Percentiles rank a stretch among this genome's conserved stretches.
These are phyloP conservation scores for Helleia helle DNA, from an alignment of 2,888 invertebrate genomes.

Conservation along the genomic window DNA sequence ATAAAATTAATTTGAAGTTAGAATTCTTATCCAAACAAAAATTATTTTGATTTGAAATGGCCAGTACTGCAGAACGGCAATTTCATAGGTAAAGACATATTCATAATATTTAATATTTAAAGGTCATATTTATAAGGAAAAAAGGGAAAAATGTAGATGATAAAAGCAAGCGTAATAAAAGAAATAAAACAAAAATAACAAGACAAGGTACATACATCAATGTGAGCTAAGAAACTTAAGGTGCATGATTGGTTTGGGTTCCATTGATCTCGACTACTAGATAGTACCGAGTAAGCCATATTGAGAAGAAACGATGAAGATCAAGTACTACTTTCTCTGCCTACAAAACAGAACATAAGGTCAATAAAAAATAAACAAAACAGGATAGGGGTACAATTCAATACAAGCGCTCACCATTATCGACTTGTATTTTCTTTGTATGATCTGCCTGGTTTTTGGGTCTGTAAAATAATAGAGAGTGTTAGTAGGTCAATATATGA, in stretches of 20 bases:
- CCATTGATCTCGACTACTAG: conserved; percentile 43
- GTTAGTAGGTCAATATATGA: too few species aligned
- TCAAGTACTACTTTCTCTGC: conserved; percentile 83
- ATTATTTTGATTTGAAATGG: too few species aligned
- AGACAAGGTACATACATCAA: conserved; percentile 55
- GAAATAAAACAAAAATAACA: conserved; percentile 39
- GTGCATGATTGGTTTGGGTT: conserved; percentile 48
- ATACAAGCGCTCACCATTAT: conserved; percentile 86
- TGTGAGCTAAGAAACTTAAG: conserved; percentile 53
- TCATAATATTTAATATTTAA: too few species aligned
- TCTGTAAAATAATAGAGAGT: conserved; percentile 77
- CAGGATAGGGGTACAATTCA: conserved; percentile 18
- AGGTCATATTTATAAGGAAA: neutral
- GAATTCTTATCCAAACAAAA: too few species aligned
- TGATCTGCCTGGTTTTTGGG: conserved; percentile 96
- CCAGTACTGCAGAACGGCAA: too few species aligned
- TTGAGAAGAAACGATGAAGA: conserved; percentile 86
- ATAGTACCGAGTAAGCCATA: conserved; percentile 75
- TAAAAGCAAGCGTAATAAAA: conserved; percentile 25
- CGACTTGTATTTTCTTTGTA: conserved; percentile 97
- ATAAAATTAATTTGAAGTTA: too few species aligned
- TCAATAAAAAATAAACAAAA: conserved; percentile 34
- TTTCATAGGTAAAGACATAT: too few species aligned
- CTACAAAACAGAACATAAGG: conserved; percentile 75
- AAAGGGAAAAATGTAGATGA: conserved; percentile 12